Percentiles rank a stretch among this genome's conserved stretches.
Conservation (phyloP, 2,113 vertebrate genomes). For the Ictidomys tridecemlineatus region DNA sequence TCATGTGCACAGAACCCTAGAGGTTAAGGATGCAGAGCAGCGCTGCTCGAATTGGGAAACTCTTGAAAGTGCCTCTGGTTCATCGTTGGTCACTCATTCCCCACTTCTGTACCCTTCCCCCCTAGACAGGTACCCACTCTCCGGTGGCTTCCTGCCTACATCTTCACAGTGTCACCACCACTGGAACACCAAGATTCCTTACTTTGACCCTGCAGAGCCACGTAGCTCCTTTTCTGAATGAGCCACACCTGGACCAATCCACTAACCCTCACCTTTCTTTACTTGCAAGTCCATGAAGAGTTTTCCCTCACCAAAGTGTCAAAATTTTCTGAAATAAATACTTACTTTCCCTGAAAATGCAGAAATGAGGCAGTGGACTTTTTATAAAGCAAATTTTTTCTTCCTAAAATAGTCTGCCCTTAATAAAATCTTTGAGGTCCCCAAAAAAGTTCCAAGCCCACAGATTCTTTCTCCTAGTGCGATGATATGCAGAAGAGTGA, state of each 20-base stretch:
- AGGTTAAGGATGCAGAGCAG: too few species aligned
- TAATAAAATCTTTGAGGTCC: neutral
- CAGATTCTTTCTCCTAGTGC: neutral
- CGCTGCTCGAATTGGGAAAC: neutral
- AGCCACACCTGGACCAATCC: neutral
- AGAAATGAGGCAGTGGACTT: neutral
- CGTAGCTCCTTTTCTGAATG: neutral
- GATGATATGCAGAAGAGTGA: fast-evolving
- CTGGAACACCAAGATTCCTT: neutral
- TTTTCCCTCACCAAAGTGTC: neutral
- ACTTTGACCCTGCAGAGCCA: too few species aligned
- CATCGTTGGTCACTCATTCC: too few species aligned
- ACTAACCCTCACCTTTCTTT: neutral
- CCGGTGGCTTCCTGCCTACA: neutral
- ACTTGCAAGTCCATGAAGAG: fast-evolving
- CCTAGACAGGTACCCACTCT: too few species aligned
- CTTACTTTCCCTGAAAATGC: neutral
- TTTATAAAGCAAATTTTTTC: neutral
- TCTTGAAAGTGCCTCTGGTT: neutral
- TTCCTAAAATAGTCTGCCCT: neutral
- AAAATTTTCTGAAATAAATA: neutral
- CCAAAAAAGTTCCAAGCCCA: neutral
- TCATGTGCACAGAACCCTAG: fast-evolving
- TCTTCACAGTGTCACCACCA: fast-evolving
- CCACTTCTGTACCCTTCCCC: neutral